Evolutionary conservation across 2,888 invertebrate genomes (phyloP), one percentile per base, ranked within the genome.

Genomic region (Sceliomorpha sp.): DNA sequence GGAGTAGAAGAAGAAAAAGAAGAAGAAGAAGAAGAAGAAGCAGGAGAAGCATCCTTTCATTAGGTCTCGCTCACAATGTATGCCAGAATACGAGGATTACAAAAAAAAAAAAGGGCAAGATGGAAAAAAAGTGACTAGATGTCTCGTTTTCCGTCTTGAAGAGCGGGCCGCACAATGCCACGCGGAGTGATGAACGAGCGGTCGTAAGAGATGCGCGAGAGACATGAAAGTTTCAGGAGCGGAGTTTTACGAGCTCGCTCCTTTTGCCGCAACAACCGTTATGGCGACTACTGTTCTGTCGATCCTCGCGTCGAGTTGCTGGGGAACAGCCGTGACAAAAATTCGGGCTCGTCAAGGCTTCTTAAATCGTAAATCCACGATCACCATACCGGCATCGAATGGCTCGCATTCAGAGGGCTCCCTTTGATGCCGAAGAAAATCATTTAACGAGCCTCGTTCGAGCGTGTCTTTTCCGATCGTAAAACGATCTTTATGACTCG

Each of bases 401-500:
- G 48, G 29, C 42, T 29, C 59, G n/a, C 24, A 1, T 8, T 9
- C 36, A 8, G 1, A 17, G n/a, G 6, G 6, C n/a, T 17, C 31
- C 17, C 32, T 36, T 40, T 63, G 34, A 20, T 47, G 15, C 55
- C 53, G 40, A 17, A 36, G 47, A 63, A 53, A 53, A 66, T 59
- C 66, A 53, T 66, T 66, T 56, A 59, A 59, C 59, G 47, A 26
- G 42, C 36, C 53, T 40, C 40, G 32, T 40, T 47, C 58, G 40
- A 58, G 40, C 40, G 42, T 55, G 63, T 47, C 66, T 58, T 59
- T 66, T 45, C 42, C 63, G 37, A 64, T 56, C 47, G 56, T 56
- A 47, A 66, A 66, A 58, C 56, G 47, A 53, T 66, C 32, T 59
- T 67, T 67, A 67, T 34, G 53, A 48, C 53, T 40, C 51, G 44